Conservation (phyloP, 2,888 invertebrate species). For the Fragum whitleyi region DNA sequence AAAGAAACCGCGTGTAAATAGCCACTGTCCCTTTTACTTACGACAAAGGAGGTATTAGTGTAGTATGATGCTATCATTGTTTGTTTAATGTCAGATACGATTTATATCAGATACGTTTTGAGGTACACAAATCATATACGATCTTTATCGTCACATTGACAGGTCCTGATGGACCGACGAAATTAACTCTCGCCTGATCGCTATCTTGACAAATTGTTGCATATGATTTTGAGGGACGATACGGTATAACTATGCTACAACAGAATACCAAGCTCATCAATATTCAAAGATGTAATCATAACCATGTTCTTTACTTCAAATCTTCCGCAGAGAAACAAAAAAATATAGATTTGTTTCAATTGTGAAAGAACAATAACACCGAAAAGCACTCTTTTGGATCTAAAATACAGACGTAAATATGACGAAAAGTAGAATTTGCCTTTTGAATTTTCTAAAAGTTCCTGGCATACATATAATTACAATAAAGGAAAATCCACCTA, state of each 20-base stretch:
- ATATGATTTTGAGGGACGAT: conserved; percentile 7
- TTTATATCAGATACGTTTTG: conserved; percentile 12
- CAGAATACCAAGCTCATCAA: not conserved
- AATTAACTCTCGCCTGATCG: conserved; percentile 25
- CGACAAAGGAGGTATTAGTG: conserved; percentile 8
- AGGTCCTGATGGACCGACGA: conserved; percentile 14
- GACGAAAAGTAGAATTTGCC: too few relatives aligned
- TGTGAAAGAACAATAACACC: too few relatives aligned
- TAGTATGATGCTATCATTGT: conserved; percentile 23
- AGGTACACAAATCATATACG: conserved; percentile 22
- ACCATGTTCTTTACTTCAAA: too few relatives aligned
- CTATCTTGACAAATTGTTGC: conserved; percentile 26
- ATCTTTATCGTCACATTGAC: conserved; percentile 14
- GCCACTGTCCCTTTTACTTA: not conserved
- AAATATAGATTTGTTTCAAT: too few relatives aligned
- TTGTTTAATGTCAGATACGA: conserved; percentile 20
- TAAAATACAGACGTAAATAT: too few relatives aligned
- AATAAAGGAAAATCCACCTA: too few relatives aligned
- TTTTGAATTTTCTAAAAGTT: too few relatives aligned
- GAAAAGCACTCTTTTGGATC: too few relatives aligned
- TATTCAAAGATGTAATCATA: not conserved
- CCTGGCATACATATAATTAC: too few relatives aligned
- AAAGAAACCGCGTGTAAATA: too few relatives aligned
- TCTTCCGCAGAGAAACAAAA: too few relatives aligned
- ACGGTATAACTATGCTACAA: not conserved